Base-by-base conservation (phyloP, 2,113 vertebrate species). In the Copsychus sechellarum region DNA sequence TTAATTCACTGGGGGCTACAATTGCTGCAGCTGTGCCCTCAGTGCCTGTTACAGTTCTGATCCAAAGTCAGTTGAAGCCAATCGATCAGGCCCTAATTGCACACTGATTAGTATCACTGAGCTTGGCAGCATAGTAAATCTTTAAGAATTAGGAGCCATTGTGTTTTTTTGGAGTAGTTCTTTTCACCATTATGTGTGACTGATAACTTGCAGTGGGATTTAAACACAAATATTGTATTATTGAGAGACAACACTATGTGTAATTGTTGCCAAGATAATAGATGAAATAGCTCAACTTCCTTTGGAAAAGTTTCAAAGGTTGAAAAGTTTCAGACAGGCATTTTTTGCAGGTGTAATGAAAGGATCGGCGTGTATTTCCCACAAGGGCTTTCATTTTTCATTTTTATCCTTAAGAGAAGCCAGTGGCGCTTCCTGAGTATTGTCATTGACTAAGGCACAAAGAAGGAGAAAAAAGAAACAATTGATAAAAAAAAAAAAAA, bases 401-500 rank as follows among this genome's bases (percentile, higher is more conserved):
- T 80, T 96, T 97, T 96, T 92, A 92, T 97, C 94, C 95, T 95
- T 96, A 95, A 97, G 94, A 97, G 96, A 97, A 97, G 95, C 88
- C 86, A 92, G 88, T 96, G 95, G 94, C 92, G 74, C 92, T 95
- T 97, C 84, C 95, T 92, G 61, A 62, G 64, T 95, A 97, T 97
- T 97, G 96, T 97, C 97, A 96, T 93, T 84, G 92, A 91, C 82
- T 90, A 84, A 95, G 93, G 94, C 95, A 90, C 94, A 97, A 97
- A 95, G 95, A 96, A 96, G 87, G 81, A 88, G 81, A 91, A 66
- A 95, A 92, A 96, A 93, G 94, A 96, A 97, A 96, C 91, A 93
- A 96, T 92, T 97, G 95, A 95, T 90, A 69, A 88, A 84, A 88
- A 96, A 88, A 93, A 72, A 80, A 40, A 40, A 40, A 67, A 51